phyloP scores from a whole-genome alignment of 1,140 invertebrate genomes.

The Ditylenchus dipsaci region DNA sequence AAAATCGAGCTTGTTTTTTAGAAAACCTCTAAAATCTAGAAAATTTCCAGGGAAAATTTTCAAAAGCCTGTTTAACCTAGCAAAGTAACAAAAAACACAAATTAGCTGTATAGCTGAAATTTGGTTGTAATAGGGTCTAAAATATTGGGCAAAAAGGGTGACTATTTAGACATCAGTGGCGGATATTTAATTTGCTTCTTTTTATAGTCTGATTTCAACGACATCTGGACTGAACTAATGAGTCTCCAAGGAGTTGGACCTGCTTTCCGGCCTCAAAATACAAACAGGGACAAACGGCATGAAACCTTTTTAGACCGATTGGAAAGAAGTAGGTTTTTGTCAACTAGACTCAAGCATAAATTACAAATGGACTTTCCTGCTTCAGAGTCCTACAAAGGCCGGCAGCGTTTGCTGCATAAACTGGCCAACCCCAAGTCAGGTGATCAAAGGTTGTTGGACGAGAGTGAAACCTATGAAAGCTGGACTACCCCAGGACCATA shows the following conservation, averaged over 20 bases:
- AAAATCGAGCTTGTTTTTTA: too few relatives aligned
- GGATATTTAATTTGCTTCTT: too few relatives aligned
- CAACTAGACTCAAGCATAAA: background rate
- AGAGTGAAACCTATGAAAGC: background rate
- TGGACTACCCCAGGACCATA: background rate
- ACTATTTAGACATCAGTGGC: too few relatives aligned
- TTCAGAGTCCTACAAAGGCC: constrained; percentile 25
- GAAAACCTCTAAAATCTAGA: too few relatives aligned
- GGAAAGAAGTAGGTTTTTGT: constrained; percentile 19
- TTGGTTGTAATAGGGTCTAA: too few relatives aligned
- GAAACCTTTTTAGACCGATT: constrained; percentile 16
- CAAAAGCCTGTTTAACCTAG: too few relatives aligned
- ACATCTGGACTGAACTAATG: constrained; percentile 27
- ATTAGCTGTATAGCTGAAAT: too few relatives aligned
- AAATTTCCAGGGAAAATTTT: too few relatives aligned
- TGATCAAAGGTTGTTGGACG: background rate
- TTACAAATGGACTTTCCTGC: too few relatives aligned
- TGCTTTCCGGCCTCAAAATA: background rate
- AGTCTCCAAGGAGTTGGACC: background rate
- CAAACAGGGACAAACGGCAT: background rate
- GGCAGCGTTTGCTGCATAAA: constrained; percentile 7
- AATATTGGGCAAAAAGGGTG: too few relatives aligned
- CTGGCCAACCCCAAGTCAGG: background rate
- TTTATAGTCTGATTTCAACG: background rate
- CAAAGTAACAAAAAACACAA: too few relatives aligned